phyloP scores from a whole-genome alignment of 2,888 invertebrate genomes.

The Horisme vitalbata region DNA sequence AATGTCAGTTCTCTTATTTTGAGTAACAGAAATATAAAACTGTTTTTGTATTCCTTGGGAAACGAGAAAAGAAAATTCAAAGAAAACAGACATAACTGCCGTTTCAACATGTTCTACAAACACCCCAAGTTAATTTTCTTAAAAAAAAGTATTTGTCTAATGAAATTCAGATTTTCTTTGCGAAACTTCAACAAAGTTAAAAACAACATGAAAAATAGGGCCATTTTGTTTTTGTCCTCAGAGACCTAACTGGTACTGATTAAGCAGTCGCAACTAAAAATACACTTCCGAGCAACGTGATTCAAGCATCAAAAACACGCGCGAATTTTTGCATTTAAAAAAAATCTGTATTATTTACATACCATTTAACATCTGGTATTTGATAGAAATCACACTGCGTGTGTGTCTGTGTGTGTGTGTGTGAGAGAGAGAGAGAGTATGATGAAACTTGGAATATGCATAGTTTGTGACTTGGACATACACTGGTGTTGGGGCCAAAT shows the following conservation, averaged over 20 bases:
- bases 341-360: no score
- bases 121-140: constrained; percentile 21
- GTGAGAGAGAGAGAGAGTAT: no score
- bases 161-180: constrained; percentile 29
- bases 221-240: constrained; percentile 13
- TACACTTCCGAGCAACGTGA: neutral
- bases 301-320: no score
- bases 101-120: neutral
- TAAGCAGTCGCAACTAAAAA: constrained; percentile 12
- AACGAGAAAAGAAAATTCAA: neutral
- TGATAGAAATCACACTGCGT: no score
- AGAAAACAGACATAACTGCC: neutral
- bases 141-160: constrained; percentile 24
- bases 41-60: neutral
- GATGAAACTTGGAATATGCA: no score
- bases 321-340: no score
- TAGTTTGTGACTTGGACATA: no score
- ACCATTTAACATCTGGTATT: no score
- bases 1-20: no score
- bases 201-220: constrained; percentile 22
- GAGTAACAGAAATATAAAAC: neutral
- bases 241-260: constrained; percentile 19
- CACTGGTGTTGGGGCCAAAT: no score
- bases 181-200: constrained; percentile 21
- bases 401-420: no score